Evolutionary conservation across 2,113 vertebrate genomes (phyloP).

Genomic region (Callaeas wilsoni): DNA sequence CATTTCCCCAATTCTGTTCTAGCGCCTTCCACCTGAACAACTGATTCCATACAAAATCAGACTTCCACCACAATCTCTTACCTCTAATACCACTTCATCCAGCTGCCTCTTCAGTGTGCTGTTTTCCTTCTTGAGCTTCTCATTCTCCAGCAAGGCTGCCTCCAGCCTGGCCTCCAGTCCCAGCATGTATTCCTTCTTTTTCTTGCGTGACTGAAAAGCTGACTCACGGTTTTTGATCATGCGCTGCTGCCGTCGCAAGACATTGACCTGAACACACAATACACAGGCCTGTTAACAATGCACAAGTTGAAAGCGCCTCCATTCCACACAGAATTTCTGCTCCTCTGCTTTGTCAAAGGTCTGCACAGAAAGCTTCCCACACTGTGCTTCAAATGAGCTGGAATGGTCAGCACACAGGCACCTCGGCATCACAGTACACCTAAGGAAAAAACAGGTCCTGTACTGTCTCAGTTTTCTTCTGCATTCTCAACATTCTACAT

Average conservation of each 20-base stretch:
- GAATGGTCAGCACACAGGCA: not conserved
- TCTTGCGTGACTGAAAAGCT: constrained; percentile 90
- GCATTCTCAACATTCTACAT: not conserved
- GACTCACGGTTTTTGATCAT: constrained; percentile 98
- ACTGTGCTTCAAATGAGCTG: not conserved
- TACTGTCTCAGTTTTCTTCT: not conserved
- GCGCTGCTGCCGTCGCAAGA: constrained; percentile 86
- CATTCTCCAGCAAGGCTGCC: constrained; percentile 85
- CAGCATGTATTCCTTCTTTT: constrained; percentile 93
- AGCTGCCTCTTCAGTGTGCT: constrained; percentile 86
- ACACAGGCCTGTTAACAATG: not conserved
- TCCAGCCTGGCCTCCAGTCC: constrained; percentile 85
- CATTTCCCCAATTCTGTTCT: not conserved
- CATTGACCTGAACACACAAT: constrained; percentile 70
- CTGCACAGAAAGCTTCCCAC: not conserved
- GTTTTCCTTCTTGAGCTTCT: constrained; percentile 88
- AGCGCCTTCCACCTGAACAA: not conserved
- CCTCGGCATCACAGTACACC: rapidly evolving
- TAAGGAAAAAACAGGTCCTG: not conserved
- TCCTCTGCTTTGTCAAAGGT: not conserved
- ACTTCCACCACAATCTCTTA: constrained; percentile 16
- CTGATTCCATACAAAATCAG: not conserved
- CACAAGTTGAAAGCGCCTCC: not conserved
- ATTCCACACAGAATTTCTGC: not conserved
- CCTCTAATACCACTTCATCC: constrained; percentile 86